These are phyloP conservation scores for Ormia ochracea DNA, from an alignment of 2,888 invertebrate genomes.

Conservation along the genomic window DNA sequence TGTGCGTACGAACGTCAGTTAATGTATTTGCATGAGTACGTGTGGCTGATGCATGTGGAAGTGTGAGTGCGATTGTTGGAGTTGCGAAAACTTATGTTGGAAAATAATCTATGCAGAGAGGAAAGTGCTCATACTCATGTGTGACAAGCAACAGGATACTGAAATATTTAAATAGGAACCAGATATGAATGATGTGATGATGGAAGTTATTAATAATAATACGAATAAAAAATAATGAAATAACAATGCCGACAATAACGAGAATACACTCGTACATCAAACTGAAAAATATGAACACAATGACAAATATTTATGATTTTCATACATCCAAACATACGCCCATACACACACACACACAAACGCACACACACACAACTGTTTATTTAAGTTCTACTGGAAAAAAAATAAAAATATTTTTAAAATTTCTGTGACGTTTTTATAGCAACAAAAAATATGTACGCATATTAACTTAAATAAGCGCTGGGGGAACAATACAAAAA, in stretches of 20 bases:
- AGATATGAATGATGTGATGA: conserved; percentile 58
- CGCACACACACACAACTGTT: too few species aligned
- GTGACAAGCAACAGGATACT: conserved; percentile 56
- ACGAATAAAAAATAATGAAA: conserved; percentile 32
- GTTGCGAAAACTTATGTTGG: conserved; percentile 21
- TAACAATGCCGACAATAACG: conserved; percentile 8
- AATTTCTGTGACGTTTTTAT: conserved; percentile 32
- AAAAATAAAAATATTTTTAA: not conserved
- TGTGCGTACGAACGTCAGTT: not conserved
- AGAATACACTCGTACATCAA: conserved; percentile 22
- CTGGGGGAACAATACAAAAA: not conserved
- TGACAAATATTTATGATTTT: not conserved
- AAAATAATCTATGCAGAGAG: conserved; percentile 45
- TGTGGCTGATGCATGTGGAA: not conserved
- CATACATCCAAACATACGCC: too few species aligned
- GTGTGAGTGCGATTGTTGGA: not conserved
- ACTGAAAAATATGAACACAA: conserved; percentile 12
- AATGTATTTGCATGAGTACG: not conserved
- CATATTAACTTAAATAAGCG: conserved; percentile 18
- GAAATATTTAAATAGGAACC: conserved; percentile 58
- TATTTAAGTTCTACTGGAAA: not conserved
- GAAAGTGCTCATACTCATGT: conserved; percentile 37
- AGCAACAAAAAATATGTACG: conserved; percentile 11
- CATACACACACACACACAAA: too few species aligned
- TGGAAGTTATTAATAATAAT: conserved; percentile 57